Conservation (phyloP, 2,888 invertebrate species). For the Parapristionchus giblindavisi region DNA sequence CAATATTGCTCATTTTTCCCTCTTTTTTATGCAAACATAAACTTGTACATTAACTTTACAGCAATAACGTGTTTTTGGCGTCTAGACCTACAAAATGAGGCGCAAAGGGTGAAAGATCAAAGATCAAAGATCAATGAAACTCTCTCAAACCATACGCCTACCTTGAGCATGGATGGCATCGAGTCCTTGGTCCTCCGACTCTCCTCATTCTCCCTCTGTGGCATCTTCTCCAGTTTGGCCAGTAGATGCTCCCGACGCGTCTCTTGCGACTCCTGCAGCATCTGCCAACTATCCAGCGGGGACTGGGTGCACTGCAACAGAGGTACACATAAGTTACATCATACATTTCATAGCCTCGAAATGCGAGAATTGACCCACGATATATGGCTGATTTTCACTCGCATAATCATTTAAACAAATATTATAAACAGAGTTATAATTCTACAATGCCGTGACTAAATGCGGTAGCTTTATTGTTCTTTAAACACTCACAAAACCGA, state of each 20-base stretch:
- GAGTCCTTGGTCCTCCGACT: constrained; percentile 1
- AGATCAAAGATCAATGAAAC: not conserved
- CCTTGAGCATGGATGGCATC: not conserved
- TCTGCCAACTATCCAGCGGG: constrained; percentile 15
- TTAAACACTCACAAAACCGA: too few relatives aligned
- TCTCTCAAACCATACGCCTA: not conserved
- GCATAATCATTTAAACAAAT: too few relatives aligned
- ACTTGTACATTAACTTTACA: not conserved
- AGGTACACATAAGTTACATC: too few relatives aligned
- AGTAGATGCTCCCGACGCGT: constrained; percentile 25
- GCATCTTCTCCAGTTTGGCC: constrained; percentile 13
- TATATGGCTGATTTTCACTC: too few relatives aligned
- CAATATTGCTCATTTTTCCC: too few relatives aligned
- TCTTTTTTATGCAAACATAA: too few relatives aligned
- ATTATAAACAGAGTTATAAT: too few relatives aligned
- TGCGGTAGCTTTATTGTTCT: too few relatives aligned
- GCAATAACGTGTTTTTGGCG: not conserved
- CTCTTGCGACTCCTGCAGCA: not conserved
- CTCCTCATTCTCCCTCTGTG: constrained; percentile 31
- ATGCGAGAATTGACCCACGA: too few relatives aligned
- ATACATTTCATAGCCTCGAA: too few relatives aligned
- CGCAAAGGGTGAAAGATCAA: not conserved
- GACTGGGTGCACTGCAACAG: constrained; percentile 34
- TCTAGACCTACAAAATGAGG: not conserved
- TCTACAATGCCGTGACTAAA: too few relatives aligned